Evolutionary conservation across 2,888 invertebrate species (phyloP).

Genomic region (Mamestra brassicae): DNA sequence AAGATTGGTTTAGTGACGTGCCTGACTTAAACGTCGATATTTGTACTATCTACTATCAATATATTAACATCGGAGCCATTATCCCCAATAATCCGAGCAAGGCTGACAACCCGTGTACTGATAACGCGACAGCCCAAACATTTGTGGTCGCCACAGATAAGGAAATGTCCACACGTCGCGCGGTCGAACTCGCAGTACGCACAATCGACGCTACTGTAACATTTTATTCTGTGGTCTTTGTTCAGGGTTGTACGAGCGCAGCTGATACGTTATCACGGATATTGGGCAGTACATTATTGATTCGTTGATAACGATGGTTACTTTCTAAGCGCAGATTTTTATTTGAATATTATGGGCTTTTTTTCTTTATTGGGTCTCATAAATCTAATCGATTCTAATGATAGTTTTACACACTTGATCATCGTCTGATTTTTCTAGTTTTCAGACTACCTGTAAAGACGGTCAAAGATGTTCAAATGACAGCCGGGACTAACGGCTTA

Average conservation of each 20-base stretch:
- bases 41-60: constrained; percentile 71
- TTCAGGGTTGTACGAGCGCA: constrained; percentile 74
- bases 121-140: constrained; percentile 72
- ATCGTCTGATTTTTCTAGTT: too few relatives aligned
- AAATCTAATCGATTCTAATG: constrained; percentile 43
- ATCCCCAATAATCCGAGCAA: constrained; percentile 79
- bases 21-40: constrained; percentile 58
- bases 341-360: constrained; percentile 68
- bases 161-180: constrained; percentile 54
- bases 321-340: constrained; percentile 86
- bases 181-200: constrained; percentile 54
- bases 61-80: constrained; percentile 77
- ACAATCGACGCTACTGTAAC: constrained; percentile 71
- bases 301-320: constrained; percentile 81
- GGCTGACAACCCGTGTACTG: constrained; percentile 73
- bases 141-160: constrained; percentile 76
- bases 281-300: constrained; percentile 87
- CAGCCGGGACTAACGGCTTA: too few relatives aligned
- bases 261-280: constrained; percentile 80
- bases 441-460: too few relatives aligned
- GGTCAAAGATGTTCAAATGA: neutral
- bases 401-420: constrained; percentile 18
- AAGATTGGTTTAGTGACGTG: constrained; percentile 54
- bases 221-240: constrained; percentile 77
- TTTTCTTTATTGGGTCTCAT: constrained; percentile 60